Base-by-base conservation (phyloP, 2,888 invertebrate genomes). In the Dusona sp. region DNA sequence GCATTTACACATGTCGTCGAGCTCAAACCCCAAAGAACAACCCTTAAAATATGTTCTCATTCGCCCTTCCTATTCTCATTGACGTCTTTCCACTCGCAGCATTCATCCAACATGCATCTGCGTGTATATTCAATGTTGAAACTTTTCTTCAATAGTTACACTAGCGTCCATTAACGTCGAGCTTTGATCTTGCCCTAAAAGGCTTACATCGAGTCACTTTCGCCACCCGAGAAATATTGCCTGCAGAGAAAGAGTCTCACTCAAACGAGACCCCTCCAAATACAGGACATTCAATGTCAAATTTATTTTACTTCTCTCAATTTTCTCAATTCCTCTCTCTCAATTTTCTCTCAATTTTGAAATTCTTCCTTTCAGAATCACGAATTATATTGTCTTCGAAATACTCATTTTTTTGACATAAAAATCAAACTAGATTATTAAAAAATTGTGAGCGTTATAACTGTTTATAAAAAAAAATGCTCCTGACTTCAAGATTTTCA, bases 181-280 rank as follows among this genome's bases (percentile, higher is more conserved):
- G 79, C 89, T 89, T 89, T 89, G 89, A 89, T 89, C 89, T 89
- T 89, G 83, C 74, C 74, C 64, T 75, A 77, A 82, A 82, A 77
- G 75, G 82, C 74, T 88, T 87, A 85, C 88, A 87, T 86, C 88
- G 87, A 88, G 87, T 88, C 87, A 89, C 88, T 88, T 88, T 89
- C 79, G 83, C 79, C 78, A 48, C 68, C 86, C 81, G 79, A 82
- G 87, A 78, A 87, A 88, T 88, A 88, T 89, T 80, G 85, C 85
- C 80, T 70, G 82, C 83, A 67, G 68, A 54, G 61, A 64, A 81
- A 70, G 33, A 36, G 16, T 42, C 61, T 78, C 75, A 67, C 81
- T 74, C 75, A 54, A 54, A 51, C 33, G 65, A 51, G 67, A 25
- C 48, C 70, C 38, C 33, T 11, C 45, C 51, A 29, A 29, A 19